These are phyloP conservation scores for Clavelina lepadiformis DNA, from an alignment of 23 tunicate species.

Conservation along the genomic window DNA sequence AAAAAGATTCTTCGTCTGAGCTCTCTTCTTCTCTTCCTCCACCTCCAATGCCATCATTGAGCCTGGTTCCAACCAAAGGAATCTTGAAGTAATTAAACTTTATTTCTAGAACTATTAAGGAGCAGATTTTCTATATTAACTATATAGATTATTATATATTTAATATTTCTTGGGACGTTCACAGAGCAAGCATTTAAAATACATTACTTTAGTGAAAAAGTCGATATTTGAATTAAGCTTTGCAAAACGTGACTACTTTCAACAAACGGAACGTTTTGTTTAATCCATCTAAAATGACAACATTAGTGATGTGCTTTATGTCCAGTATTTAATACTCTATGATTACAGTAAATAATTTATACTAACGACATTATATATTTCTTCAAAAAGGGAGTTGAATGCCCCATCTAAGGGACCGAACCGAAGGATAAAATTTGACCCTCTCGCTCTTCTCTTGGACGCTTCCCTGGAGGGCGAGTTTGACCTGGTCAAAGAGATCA, in stretches of 20 bases:
- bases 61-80: constrained; percentile 55
- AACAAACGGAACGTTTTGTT: too few species aligned
- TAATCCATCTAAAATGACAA: too few species aligned
- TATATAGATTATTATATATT: too few species aligned
- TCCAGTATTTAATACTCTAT: neutral
- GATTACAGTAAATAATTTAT: neutral
- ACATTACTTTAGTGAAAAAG: too few species aligned
- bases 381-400: constrained; percentile 12
- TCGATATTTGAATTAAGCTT: too few species aligned
- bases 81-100: constrained; percentile 46
- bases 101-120: too few species aligned
- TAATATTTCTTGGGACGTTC: too few species aligned
- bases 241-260: too few species aligned
- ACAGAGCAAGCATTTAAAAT: too few species aligned
- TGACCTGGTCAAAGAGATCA: constrained; percentile 77
- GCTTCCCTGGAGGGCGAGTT: constrained; percentile 94
- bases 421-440: constrained; percentile 73
- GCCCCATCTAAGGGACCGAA: constrained; percentile 30
- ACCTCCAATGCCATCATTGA: constrained; percentile 10
- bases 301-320: too few species aligned
- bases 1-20: neutral
- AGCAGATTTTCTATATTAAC: too few species aligned
- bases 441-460: constrained; percentile 91
- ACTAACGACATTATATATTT: too few species aligned
- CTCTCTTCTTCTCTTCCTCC: constrained; percentile 13